These are phyloP conservation scores for Columba livia DNA, from an alignment of 2,113 vertebrate species.

Conservation along the genomic window DNA sequence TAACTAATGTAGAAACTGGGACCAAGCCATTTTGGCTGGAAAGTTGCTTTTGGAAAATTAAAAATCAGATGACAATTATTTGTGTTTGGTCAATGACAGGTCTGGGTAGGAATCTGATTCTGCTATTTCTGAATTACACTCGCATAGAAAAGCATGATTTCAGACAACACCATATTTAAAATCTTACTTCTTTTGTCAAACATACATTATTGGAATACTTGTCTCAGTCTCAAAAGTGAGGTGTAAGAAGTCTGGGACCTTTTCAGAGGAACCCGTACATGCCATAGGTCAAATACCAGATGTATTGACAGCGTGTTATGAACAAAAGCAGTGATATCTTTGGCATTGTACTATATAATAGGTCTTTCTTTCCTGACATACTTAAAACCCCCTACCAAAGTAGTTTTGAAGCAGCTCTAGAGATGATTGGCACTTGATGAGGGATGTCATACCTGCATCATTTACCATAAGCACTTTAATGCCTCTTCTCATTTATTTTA, in stretches of 20 bases:
- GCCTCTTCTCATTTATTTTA: neutral
- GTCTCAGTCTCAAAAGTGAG: neutral
- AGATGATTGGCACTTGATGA: neutral
- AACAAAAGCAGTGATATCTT: neutral
- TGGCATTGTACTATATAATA: neutral
- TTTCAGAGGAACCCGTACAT: neutral
- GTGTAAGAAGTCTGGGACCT: neutral
- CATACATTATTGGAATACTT: neutral
- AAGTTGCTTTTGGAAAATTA: neutral
- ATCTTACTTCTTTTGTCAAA: neutral
- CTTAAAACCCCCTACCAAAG: neutral
- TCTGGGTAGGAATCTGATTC: neutral
- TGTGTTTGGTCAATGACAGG: neutral
- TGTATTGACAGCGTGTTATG: neutral
- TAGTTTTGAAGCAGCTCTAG: neutral
- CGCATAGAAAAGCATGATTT: neutral
- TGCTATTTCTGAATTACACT: neutral
- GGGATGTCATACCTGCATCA: neutral
- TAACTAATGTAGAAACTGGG: neutral
- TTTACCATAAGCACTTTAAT: neutral
- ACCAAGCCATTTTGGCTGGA: neutral
- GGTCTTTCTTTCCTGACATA: neutral
- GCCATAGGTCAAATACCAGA: neutral
- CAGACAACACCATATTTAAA: neutral
- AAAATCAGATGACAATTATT: neutral